Evolutionary conservation across 2,888 invertebrate genomes (phyloP).

Genomic region (Stenotaenia linearis): DNA sequence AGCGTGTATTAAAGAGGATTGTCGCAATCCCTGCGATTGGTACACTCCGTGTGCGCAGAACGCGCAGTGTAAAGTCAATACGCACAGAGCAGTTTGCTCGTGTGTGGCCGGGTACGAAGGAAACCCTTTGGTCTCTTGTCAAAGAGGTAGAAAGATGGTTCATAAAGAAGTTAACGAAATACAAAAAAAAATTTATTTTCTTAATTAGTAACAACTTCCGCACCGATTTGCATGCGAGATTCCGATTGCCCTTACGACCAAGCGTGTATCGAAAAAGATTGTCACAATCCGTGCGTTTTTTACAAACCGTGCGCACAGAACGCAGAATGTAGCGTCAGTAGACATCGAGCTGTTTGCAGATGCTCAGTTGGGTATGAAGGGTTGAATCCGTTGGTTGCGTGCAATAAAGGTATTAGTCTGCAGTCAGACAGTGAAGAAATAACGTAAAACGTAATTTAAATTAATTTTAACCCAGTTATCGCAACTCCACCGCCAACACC

Average conservation of each 20-base stretch:
- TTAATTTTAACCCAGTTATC: not conserved
- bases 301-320: constrained; percentile 75
- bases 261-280: constrained; percentile 77
- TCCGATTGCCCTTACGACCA: constrained; percentile 51
- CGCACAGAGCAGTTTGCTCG: constrained; percentile 47
- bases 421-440: not conserved
- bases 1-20: constrained; percentile 36
- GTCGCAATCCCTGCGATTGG: constrained; percentile 38
- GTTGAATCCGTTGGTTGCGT: constrained; percentile 41
- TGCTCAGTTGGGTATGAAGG: constrained; percentile 61
- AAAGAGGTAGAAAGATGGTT: constrained; percentile 37
- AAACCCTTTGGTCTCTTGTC: constrained; percentile 41
- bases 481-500: not conserved
- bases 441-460: not conserved
- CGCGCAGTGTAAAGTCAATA: constrained; percentile 35
- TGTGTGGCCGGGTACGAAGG: constrained; percentile 41
- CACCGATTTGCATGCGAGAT: constrained; percentile 34
- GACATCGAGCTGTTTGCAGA: constrained; percentile 65
- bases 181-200: no score
- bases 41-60: constrained; percentile 48
- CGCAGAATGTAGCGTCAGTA: constrained; percentile 66
- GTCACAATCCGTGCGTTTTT: constrained; percentile 62
- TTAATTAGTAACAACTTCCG: constrained; percentile 24
- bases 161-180: not conserved
- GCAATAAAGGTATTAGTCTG: constrained; percentile 33